Percentiles rank a stretch among this genome's conserved stretches.
Evolutionary conservation across 2,888 invertebrate species (phyloP).

Genomic region (Cantharis flavilabris): DNA sequence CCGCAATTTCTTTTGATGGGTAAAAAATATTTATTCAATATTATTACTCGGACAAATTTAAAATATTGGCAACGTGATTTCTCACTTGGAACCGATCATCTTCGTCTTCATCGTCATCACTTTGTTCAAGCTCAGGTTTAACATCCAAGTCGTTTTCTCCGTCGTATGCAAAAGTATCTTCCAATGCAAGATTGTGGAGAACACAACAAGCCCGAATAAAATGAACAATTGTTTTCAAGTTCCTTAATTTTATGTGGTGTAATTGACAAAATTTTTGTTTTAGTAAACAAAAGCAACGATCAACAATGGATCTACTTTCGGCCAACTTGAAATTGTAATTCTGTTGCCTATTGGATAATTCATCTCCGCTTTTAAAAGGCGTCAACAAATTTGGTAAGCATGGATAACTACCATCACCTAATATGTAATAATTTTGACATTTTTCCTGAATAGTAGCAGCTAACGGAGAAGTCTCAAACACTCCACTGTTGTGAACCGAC

Average conservation of each 20-base stretch:
- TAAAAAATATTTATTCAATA: too few relatives aligned
- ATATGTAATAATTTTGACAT: conserved; percentile 7
- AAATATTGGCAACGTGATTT: too few relatives aligned
- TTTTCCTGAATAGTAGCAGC: background rate
- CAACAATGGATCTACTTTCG: conserved; percentile 13
- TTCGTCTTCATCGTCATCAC: too few relatives aligned
- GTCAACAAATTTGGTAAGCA: conserved; percentile 12
- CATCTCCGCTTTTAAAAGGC: conserved; percentile 11
- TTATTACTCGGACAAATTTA: too few relatives aligned
- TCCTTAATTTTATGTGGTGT: conserved; percentile 20
- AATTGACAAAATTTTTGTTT: conserved; percentile 23
- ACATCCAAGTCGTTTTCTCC: background rate
- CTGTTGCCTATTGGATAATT: conserved; percentile 8
- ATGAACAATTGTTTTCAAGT: conserved; percentile 10
- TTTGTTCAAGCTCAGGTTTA: too few relatives aligned
- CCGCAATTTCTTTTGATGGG: too few relatives aligned
- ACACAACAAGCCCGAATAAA: conserved; percentile 17
- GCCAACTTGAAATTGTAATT: conserved; percentile 14
- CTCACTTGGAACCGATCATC: too few relatives aligned
- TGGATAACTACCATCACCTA: conserved; percentile 15
- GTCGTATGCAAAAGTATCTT: background rate
- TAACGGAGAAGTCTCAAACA: background rate
- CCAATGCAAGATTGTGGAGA: conserved; percentile 10
- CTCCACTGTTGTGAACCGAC: background rate
- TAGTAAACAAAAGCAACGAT: conserved; percentile 20